A percentile compares a stretch with the other conserved stretches of the same genome.
Conservation (phyloP, 2,888 invertebrate genomes). For the Thecophora atra region DNA sequence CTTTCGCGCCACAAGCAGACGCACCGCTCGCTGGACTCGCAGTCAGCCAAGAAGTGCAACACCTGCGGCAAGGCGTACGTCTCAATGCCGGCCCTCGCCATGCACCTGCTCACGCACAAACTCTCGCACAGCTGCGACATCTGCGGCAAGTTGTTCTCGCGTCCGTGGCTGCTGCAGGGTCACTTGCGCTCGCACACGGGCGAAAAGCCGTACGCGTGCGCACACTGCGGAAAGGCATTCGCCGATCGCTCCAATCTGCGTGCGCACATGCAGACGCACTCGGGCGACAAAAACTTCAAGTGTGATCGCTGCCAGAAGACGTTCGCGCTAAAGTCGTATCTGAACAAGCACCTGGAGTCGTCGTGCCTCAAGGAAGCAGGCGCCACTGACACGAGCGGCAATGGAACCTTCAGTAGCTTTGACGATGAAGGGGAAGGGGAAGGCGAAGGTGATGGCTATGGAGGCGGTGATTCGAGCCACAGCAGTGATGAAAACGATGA, state of each 20-base stretch:
- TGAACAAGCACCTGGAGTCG: conserved; percentile 94
- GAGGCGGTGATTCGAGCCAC: conserved; percentile 59
- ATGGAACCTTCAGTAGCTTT: conserved; percentile 28
- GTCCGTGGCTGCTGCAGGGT: conserved; percentile 92
- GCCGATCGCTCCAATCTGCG: conserved; percentile 93
- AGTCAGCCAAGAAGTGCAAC: conserved; percentile 92
- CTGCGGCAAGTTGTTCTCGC: conserved; percentile 93
- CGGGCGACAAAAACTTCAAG: conserved; percentile 87
- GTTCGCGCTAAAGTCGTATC: conserved; percentile 93
- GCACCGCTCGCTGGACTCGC: conserved; percentile 92
- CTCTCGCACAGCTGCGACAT: conserved; percentile 90
- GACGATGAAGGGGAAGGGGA: conserved; percentile 32
- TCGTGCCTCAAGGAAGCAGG: conserved; percentile 76
- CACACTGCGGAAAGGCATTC: conserved; percentile 92
- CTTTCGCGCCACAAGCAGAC: conserved; percentile 91
- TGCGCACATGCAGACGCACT: conserved; percentile 96
- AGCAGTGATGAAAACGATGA: conserved; percentile 64
- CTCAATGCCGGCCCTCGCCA: conserved; percentile 96
- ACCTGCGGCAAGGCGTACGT: conserved; percentile 97
- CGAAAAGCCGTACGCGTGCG: conserved; percentile 94
- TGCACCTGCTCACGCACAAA: conserved; percentile 93
- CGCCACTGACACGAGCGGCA: conserved; percentile 40
- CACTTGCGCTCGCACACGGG: conserved; percentile 91
- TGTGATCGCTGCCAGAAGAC: conserved; percentile 88
- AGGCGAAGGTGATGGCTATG: conserved; percentile 8